These are phyloP conservation scores for Protobothrops flavoviridis DNA, from an alignment of 2,113 vertebrate genomes.

Conservation along the genomic window DNA sequence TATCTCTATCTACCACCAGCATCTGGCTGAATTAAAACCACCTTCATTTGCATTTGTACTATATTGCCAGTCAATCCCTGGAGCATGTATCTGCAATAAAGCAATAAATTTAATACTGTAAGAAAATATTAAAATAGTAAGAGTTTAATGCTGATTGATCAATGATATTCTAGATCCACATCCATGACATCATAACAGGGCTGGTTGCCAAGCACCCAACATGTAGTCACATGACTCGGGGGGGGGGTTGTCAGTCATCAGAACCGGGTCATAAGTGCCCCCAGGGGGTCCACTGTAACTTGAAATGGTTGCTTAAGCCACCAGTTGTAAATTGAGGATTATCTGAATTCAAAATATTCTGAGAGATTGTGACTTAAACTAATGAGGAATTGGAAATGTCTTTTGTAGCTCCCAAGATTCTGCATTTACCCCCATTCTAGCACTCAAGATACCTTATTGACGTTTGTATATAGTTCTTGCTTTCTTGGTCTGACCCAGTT, in stretches of 20 bases:
- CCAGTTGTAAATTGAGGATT: background rate
- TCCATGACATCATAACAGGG: background rate
- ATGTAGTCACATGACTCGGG: background rate
- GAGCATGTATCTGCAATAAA: background rate
- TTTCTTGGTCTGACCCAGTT: background rate
- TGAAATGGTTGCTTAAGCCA: background rate
- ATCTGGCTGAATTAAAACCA: background rate
- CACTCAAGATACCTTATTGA: background rate
- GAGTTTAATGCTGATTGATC: background rate
- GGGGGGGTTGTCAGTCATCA: background rate
- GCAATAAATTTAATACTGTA: background rate
- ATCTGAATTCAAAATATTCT: background rate
- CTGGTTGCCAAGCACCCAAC: background rate
- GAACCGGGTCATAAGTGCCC: background rate
- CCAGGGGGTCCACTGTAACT: background rate
- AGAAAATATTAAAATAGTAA: background rate
- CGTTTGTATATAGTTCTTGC: background rate
- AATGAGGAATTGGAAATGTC: background rate
- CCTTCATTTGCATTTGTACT: background rate
- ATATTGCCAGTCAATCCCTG: background rate
- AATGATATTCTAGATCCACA: background rate
- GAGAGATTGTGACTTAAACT: background rate
- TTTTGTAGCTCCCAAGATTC: background rate
- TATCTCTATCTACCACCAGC: background rate
- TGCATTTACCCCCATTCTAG: background rate